Evolutionary conservation across 1,140 invertebrate species (phyloP).

Genomic region (Cydia strobilella): DNA sequence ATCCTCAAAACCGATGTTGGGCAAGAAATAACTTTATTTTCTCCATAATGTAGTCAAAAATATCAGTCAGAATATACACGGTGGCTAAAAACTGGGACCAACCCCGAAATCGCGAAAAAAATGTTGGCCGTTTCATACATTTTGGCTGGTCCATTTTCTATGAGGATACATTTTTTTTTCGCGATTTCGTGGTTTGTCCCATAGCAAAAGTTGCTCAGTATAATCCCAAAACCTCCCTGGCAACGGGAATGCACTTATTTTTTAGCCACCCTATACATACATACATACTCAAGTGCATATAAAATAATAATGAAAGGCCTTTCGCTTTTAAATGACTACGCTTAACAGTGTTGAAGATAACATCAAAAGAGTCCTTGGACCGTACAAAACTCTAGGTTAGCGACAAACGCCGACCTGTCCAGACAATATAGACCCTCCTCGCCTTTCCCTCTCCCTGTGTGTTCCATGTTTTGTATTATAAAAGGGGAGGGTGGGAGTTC

Average conservation of each 20-base stretch:
- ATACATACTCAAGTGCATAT: neutral
- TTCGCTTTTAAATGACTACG: constrained; percentile 17
- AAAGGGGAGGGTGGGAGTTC: neutral
- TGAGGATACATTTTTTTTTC: too few relatives aligned
- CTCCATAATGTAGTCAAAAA: neutral
- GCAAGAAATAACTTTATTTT: neutral
- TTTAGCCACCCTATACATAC: too few relatives aligned
- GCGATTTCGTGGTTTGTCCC: too few relatives aligned
- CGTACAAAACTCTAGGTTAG: constrained; percentile 23
- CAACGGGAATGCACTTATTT: too few relatives aligned
- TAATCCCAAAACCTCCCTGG: too few relatives aligned
- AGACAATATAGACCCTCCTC: neutral
- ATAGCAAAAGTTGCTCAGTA: too few relatives aligned
- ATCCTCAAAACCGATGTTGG: neutral
- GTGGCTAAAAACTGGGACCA: too few relatives aligned
- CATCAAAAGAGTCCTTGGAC: constrained; percentile 26
- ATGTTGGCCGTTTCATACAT: too few relatives aligned
- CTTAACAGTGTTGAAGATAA: constrained; percentile 24
- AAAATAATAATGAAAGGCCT: neutral
- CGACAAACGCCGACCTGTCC: neutral
- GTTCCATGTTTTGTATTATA: neutral
- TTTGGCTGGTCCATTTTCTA: too few relatives aligned
- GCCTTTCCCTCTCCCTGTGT: neutral
- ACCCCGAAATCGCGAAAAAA: too few relatives aligned
- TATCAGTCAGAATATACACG: neutral